Base-by-base conservation (phyloP, 2,113 vertebrate species). In the Isurus oxyrinchus region DNA sequence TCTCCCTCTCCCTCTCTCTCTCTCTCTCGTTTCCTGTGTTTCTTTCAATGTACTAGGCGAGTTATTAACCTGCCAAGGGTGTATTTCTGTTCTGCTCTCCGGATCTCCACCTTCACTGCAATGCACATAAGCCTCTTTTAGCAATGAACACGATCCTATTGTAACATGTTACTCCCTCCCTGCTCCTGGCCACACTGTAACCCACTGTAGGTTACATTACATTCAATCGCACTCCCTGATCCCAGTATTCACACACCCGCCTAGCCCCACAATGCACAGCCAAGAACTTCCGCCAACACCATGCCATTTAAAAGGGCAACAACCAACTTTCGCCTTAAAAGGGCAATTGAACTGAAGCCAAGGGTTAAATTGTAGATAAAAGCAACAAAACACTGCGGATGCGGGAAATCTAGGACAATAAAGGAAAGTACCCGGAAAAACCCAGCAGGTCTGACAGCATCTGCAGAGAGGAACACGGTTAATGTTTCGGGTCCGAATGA, bases 181-280 rank as follows among this genome's bases (percentile, higher is more conserved):
- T 59, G 27, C 13, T 59, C 27, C 57, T 16, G 13, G 31, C 55
- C 35, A 91, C 88, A 91, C 31, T n/a, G 27, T 53, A 88, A 53
- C 86, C 84, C 44, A 0, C 44, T 49, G 44, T 49, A 49, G 40
- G 2, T 40, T 84, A n/a, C 0, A 31, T 76, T 76, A 76, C 40
- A 84, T 53, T 87, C 84, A 44, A 21, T 23, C 19, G 10, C n/a
- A 14, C 84, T 25, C 44, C 40, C 19, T 53, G 19, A 2, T 87
- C 53, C 63, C 44, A 49, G 23, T 27, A 10, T 27, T n/a, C 88
- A 93, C 57, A 61, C 31, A 93, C 31, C 31, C 87, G 25, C 27
- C 87, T 14, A 21, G 31, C 88, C 88, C 88, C 88, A 93, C 88
- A 93, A 93, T 93, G 88, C 88, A 93, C 31, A 93, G 88, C 88